Percentiles rank a stretch among this genome's conserved stretches.
phyloP scores from a whole-genome alignment of 2,797 vertebrate genomes.

The Varecia variegata region DNA sequence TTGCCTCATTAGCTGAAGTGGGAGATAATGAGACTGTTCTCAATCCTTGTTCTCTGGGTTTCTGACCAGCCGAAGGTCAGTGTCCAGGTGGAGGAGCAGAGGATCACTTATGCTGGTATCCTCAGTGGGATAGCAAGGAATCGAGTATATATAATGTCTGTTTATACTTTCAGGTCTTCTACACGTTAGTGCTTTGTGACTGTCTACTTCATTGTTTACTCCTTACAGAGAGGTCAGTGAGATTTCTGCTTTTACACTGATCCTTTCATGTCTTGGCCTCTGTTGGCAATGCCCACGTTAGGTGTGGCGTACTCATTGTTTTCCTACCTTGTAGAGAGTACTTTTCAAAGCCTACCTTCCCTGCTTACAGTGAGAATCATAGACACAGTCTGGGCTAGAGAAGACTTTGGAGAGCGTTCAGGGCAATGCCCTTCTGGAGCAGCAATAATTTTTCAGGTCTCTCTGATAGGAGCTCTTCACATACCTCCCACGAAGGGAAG shows the following conservation, averaged over 20 bases:
- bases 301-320: neutral
- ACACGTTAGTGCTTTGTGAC: slow-evolving; percentile 12
- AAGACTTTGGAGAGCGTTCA: slow-evolving; percentile 23
- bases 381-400: neutral
- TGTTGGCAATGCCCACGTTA: neutral
- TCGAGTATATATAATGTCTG: neutral
- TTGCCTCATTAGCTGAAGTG: neutral
- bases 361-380: slow-evolving; percentile 16
- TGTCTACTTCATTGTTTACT: neutral
- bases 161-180: neutral
- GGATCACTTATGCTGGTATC: neutral
- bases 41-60: slow-evolving; percentile 21
- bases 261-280: neutral
- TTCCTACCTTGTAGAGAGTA: neutral
- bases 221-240: slow-evolving; percentile 6
- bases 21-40: neutral
- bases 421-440: neutral
- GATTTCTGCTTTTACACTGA: neutral
- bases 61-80: neutral
- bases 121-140: neutral
- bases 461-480: neutral
- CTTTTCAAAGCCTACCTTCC: neutral
- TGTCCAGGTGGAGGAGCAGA: neutral
- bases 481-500: neutral
- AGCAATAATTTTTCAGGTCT: neutral